Conservation (phyloP, 2,888 invertebrate species). For the Sinelater perroti region DNA sequence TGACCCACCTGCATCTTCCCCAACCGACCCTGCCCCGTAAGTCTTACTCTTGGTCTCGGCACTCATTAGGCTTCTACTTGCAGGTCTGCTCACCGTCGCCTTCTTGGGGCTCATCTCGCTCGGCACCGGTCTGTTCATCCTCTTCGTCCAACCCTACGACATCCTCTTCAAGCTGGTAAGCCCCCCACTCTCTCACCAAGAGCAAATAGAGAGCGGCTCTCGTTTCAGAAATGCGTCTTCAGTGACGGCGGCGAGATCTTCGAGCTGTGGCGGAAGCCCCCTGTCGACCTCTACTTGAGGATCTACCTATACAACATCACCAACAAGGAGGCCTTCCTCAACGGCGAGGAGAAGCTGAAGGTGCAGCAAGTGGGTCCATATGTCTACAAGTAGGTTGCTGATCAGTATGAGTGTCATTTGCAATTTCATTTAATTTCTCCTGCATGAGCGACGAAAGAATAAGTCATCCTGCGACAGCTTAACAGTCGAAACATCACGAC, state of each 20-base stretch:
- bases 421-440: not conserved
- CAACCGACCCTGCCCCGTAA: too few species aligned
- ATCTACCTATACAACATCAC: slow-evolving; percentile 87
- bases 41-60: too few species aligned
- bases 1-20: too few species aligned
- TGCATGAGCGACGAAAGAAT: not conserved
- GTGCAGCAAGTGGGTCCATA: slow-evolving; percentile 86
- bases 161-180: slow-evolving; percentile 77
- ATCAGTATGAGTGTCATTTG: too few species aligned
- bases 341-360: slow-evolving; percentile 74
- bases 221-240: slow-evolving; percentile 75
- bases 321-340: slow-evolving; percentile 79
- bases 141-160: slow-evolving; percentile 77
- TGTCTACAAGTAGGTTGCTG: slow-evolving; percentile 83
- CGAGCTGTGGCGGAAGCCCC: slow-evolving; percentile 82
- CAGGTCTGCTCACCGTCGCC: slow-evolving; percentile 78
- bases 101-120: slow-evolving; percentile 74
- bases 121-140: slow-evolving; percentile 70
- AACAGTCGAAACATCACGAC: not conserved
- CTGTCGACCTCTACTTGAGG: slow-evolving; percentile 79
- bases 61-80: too few species aligned
- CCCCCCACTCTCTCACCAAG: slow-evolving; percentile 19
- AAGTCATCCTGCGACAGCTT: too few species aligned
- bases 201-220: not conserved
- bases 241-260: slow-evolving; percentile 82